A percentile compares a stretch with the other conserved stretches of the same genome.
These are phyloP conservation scores for Ataeniobius toweri DNA, from an alignment of 2,797 vertebrate species.

Conservation along the genomic window DNA sequence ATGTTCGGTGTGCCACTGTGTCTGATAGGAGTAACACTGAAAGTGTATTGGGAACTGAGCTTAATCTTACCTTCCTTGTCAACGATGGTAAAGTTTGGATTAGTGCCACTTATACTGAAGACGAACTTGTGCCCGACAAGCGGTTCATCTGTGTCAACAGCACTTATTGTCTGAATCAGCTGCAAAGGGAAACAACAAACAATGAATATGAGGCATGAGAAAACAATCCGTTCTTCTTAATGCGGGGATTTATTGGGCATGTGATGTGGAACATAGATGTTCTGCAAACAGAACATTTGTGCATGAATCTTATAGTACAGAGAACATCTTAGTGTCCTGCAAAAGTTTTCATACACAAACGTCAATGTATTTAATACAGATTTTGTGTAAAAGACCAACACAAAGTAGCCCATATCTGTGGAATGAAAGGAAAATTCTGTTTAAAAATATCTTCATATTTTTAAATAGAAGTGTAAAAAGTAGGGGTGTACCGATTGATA, in stretches of 20 bases:
- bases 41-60: background rate
- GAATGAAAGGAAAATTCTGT: too few species aligned
- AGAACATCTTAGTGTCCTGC: background rate
- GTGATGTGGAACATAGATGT: background rate
- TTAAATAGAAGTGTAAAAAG: too few species aligned
- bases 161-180: conserved; percentile 98
- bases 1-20: background rate
- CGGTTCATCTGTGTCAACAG: conserved; percentile 96
- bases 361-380: too few species aligned
- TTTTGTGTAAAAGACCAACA: background rate
- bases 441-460: too few species aligned
- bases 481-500: too few species aligned
- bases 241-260: background rate
- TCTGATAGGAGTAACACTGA: background rate
- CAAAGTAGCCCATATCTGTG: background rate
- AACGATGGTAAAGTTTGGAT: conserved; percentile 95
- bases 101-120: conserved; percentile 92
- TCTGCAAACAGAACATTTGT: background rate
- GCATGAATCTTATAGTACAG: background rate
- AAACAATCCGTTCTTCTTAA: background rate
- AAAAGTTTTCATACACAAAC: background rate
- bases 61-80: conserved; percentile 90
- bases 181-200: conserved; percentile 53
- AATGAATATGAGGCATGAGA: background rate
- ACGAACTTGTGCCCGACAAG: conserved; percentile 97